Conservation (phyloP, 2,797 vertebrate species). For the Syngnathus acus region DNA sequence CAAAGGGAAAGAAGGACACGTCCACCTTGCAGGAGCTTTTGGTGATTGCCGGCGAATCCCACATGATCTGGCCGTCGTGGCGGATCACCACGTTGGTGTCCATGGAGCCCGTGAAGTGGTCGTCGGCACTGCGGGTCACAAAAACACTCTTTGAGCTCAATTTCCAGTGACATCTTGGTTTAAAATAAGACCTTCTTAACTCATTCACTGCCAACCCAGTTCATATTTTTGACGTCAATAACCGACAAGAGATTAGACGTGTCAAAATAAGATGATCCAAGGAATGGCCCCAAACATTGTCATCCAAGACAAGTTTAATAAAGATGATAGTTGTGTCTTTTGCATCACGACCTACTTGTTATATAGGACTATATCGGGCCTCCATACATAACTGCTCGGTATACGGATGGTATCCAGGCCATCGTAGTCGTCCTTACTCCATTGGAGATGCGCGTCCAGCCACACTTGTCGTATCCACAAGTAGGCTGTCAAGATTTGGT, state of each 20-base stretch:
- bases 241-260: too few species aligned
- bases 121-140: constrained; percentile 73
- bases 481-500: constrained; percentile 88
- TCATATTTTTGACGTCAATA: too few species aligned
- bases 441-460: constrained; percentile 80
- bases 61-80: constrained; percentile 78
- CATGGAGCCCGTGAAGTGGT: constrained; percentile 77
- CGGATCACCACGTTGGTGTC: constrained; percentile 87
- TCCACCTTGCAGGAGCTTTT: constrained; percentile 92
- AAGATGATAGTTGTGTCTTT: too few species aligned
- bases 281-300: constrained; percentile 27
- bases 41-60: constrained; percentile 88
- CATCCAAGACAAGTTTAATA: too few species aligned
- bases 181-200: too few species aligned
- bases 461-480: constrained; percentile 91
- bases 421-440: constrained; percentile 81
- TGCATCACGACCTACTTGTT: constrained; percentile 78
- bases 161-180: too few species aligned
- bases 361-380: constrained; percentile 89
- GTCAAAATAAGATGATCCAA: background rate
- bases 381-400: constrained; percentile 91
- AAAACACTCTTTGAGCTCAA: background rate
- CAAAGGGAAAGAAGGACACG: constrained; percentile 88
- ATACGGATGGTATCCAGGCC: constrained; percentile 86
- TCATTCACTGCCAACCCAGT: too few species aligned